Conservation (phyloP, 2,113 vertebrate species). For the Anolis carolinensis region DNA sequence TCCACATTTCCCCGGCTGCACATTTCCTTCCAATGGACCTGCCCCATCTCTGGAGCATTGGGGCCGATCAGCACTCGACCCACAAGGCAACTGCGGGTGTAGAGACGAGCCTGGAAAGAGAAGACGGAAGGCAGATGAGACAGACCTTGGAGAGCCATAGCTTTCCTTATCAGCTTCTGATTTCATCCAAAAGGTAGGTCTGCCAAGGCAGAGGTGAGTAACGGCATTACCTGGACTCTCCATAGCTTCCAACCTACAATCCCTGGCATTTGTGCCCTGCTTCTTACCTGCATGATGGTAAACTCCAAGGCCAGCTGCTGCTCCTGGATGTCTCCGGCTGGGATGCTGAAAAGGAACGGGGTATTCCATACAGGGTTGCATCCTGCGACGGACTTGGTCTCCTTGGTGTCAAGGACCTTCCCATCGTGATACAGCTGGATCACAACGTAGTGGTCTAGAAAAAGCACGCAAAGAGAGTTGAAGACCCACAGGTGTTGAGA, state of each 20-base stretch:
- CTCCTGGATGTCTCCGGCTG: conserved; percentile 73
- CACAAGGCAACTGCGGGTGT: conserved; percentile 73
- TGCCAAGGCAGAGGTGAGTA: no score
- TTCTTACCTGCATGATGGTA: conserved; percentile 80
- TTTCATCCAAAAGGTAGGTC: background rate
- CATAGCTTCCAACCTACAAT: no score
- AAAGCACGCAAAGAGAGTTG: background rate
- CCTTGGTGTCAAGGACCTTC: conserved; percentile 74
- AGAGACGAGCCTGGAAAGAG: conserved; percentile 74
- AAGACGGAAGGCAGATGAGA: background rate
- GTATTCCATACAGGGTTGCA: conserved; percentile 81
- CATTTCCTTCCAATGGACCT: conserved; percentile 83
- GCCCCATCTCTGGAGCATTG: conserved; percentile 57
- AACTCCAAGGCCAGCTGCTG: conserved; percentile 77
- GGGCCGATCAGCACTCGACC: conserved; percentile 77
- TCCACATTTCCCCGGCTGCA: conserved; percentile 76
- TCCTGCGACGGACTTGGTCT: conserved; percentile 75
- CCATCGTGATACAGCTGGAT: conserved; percentile 75
- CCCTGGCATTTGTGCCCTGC: accelerated
- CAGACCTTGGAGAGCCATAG: background rate
- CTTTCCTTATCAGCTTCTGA: background rate
- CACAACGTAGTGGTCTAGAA: conserved; percentile 79
- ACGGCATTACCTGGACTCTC: no score
- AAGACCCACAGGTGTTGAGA: no score
- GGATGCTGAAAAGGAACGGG: conserved; percentile 83